Conservation (phyloP, 2,888 invertebrate species). For the Spisula solida region DNA sequence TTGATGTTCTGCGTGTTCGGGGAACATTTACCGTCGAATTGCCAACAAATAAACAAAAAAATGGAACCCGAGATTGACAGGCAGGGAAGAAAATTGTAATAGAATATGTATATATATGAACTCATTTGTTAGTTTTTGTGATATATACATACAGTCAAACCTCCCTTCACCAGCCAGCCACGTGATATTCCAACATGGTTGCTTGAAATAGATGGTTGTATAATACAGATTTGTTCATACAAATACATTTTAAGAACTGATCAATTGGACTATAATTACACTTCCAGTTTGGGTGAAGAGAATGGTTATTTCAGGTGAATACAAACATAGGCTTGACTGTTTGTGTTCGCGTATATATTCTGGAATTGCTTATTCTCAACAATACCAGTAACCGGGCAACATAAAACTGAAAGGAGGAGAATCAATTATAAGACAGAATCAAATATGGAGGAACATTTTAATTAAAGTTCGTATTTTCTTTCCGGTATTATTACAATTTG, state of each 20-base stretch:
- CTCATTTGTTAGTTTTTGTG: not conserved
- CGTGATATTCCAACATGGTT: no score
- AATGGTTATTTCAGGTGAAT: not conserved
- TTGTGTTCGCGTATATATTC: not conserved
- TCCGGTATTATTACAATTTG: not conserved
- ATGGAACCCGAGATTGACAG: not conserved
- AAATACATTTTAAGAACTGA: no score
- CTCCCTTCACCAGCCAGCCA: no score
- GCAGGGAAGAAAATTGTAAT: not conserved
- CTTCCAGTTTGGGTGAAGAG: no score
- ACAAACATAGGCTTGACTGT: not conserved
- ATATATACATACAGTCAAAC: no score
- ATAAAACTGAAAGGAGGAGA: not conserved
- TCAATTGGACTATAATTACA: no score
- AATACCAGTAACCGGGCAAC: not conserved
- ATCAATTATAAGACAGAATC: not conserved
- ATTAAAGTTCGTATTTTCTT: not conserved
- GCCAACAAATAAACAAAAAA: not conserved
- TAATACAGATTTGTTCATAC: no score
- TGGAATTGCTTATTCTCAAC: not conserved
- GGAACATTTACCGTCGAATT: not conserved
- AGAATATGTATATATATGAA: not conserved
- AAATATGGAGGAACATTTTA: not conserved
- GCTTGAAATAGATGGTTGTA: no score
- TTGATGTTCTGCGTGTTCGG: not conserved